Base-by-base conservation (phyloP, 2,797 vertebrate species). In the Heliangelus exortis region DNA sequence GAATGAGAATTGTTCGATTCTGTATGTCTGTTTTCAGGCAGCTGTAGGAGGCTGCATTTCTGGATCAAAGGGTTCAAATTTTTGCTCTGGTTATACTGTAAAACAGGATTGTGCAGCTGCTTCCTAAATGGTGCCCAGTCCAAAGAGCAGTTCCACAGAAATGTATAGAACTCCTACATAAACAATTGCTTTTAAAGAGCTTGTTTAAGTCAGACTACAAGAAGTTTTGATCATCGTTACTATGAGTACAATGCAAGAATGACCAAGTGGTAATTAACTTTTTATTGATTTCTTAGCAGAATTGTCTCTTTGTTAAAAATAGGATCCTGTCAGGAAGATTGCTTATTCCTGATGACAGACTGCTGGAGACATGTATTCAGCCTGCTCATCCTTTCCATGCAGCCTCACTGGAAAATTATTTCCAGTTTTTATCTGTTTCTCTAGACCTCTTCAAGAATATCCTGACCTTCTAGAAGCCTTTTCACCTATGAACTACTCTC, bases 381-480 rank as follows among this genome's bases (percentile, higher is more conserved):
- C 72, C 75, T 79, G 68, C 41, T 89, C n/a, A 50, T 73, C 57
- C 68, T 93, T 83, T 57, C 57, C 33, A 28, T 51, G 41, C 43
- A 78, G 13, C 43, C 58, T 81, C 84, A 41, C 50, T 55, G 23
- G 33, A 77, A 92, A 92, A 62, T 34, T n/a, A 67, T 50, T 80
- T 89, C 88, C 41, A 58, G 17, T 48, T 95, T 92, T 87, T 31
- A 48, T 36, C 28, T 82, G 4, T 67, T 93, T 78, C 69, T 85
- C 13, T 55, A 90, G 47, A 68, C 47, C 16, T 87, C 47, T 78
- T 50, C 51, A 68, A 89, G 84, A 89, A 55, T 69, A 81, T 48
- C 16, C 43, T 92, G 58, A 84, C 69, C 69, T 92, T 83, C 28
- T 41, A 68, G 83, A 87, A 78, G 15, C 69, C 39, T 94, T 89